Base-by-base conservation (phyloP, 2,113 vertebrate species). In the Tachycineta bicolor region DNA sequence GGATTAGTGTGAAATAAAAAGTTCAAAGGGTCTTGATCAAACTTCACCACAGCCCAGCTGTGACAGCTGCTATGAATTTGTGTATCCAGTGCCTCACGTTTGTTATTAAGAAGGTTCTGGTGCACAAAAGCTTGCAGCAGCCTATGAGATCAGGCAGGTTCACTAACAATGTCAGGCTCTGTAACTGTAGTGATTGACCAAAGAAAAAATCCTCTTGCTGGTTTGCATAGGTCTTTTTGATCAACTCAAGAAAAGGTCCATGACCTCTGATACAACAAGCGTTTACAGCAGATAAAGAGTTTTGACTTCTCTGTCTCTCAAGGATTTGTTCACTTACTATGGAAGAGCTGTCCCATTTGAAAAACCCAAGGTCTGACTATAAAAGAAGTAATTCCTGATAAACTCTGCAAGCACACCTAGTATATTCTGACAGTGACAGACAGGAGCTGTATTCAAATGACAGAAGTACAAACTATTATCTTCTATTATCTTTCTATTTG, bases 1-100 rank as follows among this genome's bases (percentile, higher is more conserved):
- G 96, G 95, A 97, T 98, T 97, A 97, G 96, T 92, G 94, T 41
- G 89, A 97, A 97, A 96, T 94, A 97, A 95, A 96, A 93, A 95
- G 97, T 96, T 96, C 97, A 97, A 94, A 96, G 94, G 97, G 95
- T 97, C 97, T 95, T 97, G 97, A 96, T 96, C 93, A 96, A 95
- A 96, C 95, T 87, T 91, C 76, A 89, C 58, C 83, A 89, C 88
- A 95, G 90, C 88, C 68, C 83, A 92, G 89, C 94, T 93, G 92
- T 96, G 94, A 96, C 96, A 97, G 96, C 96, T 95, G 95, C 91
- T 95, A 85, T 83, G 89, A 95, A 97, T 95, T 96, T 96, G 87
- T 43, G 96, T 56, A 92, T 49, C 46, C 90, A 94, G 75, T 28
- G 89, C 89, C 92, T 93, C 81, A 93, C 88, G 5, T 88, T 93